Evolutionary conservation across 2,113 vertebrate genomes (phyloP), one percentile per base, ranked within the genome.

Genomic region (Oreochromis tanganicae): DNA sequence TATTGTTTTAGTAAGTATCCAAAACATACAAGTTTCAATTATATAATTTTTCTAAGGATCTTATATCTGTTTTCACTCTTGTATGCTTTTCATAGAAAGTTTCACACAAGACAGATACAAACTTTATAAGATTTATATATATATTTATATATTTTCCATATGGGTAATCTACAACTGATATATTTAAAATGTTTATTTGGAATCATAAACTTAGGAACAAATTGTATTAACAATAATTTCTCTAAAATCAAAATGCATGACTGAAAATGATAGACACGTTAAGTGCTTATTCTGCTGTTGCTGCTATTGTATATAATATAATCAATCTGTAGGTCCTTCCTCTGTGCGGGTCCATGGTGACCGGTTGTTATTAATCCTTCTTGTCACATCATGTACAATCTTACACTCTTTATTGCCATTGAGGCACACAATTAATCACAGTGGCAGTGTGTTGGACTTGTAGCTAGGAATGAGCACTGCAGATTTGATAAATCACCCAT

Each of bases 401-500:
- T 89, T 82, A 71, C 92, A 66, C 87, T 84, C 88, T 16, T 61
- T 85, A 92, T 95, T 88, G 91, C 92, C 92, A 88, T 91, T 86
- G 83, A 88, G 94, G 86, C 88, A 87, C 88, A 91, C 95, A 95
- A 97, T 97, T 94, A 96, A 96, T 97, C 93, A 93, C 90, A 10
- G 14, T 59, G 78, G 92, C 88, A 84, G 90, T 78, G 86, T 88
- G 91, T 87, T 89, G 73, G 92, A 94, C 91, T 95, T 0, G 13
- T 87, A 93, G 91, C 94, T 75, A 94, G 90, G 89, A 87, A 79
- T 93, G 80, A 90, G 92, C 93, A 93, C 93, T 89, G 92, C 92
- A 89, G 91, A 94, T 93, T 95, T 97, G 95, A 97, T 97, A 97
- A 97, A 97, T 96, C 96, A 96, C 87, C 86, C 89, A 89, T 91